Conservation (phyloP, 2,888 invertebrate species). For the Beris morrisii region DNA sequence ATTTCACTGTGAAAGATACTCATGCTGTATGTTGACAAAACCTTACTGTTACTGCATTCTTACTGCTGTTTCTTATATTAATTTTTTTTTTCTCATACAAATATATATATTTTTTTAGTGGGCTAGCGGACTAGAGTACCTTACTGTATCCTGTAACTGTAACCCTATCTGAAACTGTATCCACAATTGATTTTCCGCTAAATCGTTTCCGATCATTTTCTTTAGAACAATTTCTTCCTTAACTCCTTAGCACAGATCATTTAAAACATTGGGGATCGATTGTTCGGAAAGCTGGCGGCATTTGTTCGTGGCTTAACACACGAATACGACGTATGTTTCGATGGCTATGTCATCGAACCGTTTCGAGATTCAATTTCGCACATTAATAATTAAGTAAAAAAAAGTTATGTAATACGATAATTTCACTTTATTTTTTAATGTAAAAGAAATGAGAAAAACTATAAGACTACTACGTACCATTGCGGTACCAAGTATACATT, state of each 20-base stretch:
- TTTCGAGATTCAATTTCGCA: constrained; percentile 44
- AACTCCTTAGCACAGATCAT: constrained; percentile 66
- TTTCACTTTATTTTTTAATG: neutral
- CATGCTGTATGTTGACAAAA: too few relatives aligned
- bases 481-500: neutral
- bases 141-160: too few relatives aligned
- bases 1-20: too few relatives aligned
- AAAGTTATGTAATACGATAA: neutral
- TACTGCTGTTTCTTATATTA: too few relatives aligned
- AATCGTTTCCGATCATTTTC: too few relatives aligned
- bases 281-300: constrained; percentile 67
- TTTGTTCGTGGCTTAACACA: constrained; percentile 66
- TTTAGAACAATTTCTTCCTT: constrained; percentile 50
- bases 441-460: neutral
- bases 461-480: neutral
- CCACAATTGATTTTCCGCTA: too few relatives aligned
- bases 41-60: too few relatives aligned
- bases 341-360: constrained; percentile 55
- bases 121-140: too few relatives aligned
- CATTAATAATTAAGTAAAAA: constrained; percentile 32
- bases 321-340: constrained; percentile 52
- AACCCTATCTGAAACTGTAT: too few relatives aligned
- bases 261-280: constrained; percentile 71
- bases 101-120: too few relatives aligned
- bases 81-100: too few relatives aligned